phyloP scores from a whole-genome alignment of 2,797 vertebrate species.

The Lates japonicus region DNA sequence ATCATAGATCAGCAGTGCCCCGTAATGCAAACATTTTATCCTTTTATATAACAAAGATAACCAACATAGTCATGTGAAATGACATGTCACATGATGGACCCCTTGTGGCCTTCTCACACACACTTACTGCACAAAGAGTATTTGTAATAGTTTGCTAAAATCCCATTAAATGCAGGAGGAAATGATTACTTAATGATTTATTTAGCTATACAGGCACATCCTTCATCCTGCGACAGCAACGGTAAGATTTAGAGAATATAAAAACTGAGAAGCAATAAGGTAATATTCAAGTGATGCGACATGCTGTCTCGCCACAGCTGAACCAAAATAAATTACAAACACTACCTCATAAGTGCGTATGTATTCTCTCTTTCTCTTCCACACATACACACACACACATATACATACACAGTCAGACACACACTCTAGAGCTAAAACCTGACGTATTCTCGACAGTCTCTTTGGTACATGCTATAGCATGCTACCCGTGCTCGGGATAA shows the following conservation, averaged over 20 bases:
- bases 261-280: neutral
- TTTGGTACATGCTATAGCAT: slow-evolving; percentile 66
- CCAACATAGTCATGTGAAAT: slow-evolving; percentile 32
- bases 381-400: neutral
- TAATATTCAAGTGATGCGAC: neutral
- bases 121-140: slow-evolving; percentile 4
- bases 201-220: slow-evolving; percentile 17
- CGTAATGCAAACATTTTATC: neutral
- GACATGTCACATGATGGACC: slow-evolving; percentile 13
- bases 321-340: slow-evolving; percentile 36
- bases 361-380: neutral
- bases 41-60: slow-evolving; percentile 3
- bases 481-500: slow-evolving; percentile 20
- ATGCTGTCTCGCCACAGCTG: neutral
- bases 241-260: neutral
- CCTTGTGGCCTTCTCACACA: slow-evolving; percentile 19
- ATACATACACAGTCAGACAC: neutral
- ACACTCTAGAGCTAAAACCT: slow-evolving; percentile 14
- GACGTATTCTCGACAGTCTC: slow-evolving; percentile 29
- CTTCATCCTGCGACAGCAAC: neutral
- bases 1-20: neutral
- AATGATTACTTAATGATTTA: slow-evolving; percentile 15
- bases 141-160: slow-evolving; percentile 8
- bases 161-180: neutral
- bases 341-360: neutral